Conservation (phyloP, 2,797 vertebrate species). For the Leptatherina wallacei region DNA sequence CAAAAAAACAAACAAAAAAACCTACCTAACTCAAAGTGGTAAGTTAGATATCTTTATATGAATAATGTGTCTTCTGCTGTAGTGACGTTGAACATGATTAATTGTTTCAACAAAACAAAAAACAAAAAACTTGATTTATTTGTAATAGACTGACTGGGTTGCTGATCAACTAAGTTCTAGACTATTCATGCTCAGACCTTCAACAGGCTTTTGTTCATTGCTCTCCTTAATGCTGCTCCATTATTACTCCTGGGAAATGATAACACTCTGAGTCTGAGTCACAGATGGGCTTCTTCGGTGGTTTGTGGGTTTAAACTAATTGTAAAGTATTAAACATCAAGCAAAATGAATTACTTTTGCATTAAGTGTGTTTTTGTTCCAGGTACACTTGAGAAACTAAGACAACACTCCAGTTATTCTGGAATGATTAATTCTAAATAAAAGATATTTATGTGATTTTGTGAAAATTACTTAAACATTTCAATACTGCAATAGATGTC, state of each 20-base stretch:
- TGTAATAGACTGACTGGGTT: background rate
- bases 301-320: no score
- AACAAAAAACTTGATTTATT: background rate
- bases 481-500: no score
- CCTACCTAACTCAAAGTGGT: background rate
- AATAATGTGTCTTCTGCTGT: background rate
- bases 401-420: background rate
- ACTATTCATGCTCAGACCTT: background rate
- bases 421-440: background rate
- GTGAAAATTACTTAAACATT: background rate
- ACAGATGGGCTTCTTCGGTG: background rate
- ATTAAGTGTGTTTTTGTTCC: background rate
- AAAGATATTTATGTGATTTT: background rate
- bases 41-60: background rate
- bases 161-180: background rate
- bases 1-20: background rate
- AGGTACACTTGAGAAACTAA: background rate
- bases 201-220: background rate
- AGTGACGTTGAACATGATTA: background rate
- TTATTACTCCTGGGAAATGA: background rate
- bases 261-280: background rate
- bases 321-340: no score
- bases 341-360: background rate
- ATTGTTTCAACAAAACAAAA: background rate
- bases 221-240: background rate